These are phyloP conservation scores for Colaptes auratus DNA, from an alignment of 2,113 vertebrate species.

Conservation along the genomic window DNA sequence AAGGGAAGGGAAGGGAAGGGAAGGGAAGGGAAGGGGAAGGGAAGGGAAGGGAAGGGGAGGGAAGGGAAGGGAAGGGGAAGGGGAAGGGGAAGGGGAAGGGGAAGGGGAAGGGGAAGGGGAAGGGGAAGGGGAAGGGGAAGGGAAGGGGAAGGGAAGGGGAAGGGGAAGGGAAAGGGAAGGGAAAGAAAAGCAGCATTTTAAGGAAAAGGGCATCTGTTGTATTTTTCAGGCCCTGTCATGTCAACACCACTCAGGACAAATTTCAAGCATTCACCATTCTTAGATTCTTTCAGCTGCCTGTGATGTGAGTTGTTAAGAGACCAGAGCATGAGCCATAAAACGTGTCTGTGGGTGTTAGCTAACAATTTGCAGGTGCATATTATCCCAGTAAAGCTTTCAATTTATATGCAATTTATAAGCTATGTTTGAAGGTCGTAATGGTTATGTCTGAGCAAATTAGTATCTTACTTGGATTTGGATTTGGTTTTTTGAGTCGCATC, in stretches of 20 bases:
- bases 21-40: too few relatives aligned
- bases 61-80: too few relatives aligned
- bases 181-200: background rate
- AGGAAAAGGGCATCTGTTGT: background rate
- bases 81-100: too few relatives aligned
- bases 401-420: conserved; percentile 60
- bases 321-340: conserved; percentile 64
- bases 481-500: background rate
- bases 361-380: conserved; percentile 77
- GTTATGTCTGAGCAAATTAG: conserved; percentile 34
- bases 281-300: conserved; percentile 68
- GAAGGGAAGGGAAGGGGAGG: too few relatives aligned
- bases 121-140: too few relatives aligned
- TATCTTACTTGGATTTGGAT: conserved; percentile 23
- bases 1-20: too few relatives aligned
- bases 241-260: conserved; percentile 72
- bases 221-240: conserved; percentile 59
- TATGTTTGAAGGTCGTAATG: conserved; percentile 29
- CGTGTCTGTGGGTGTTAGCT: conserved; percentile 70
- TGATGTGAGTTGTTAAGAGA: conserved; percentile 51
- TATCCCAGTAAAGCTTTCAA: conserved; percentile 61
- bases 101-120: too few relatives aligned
- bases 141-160: too few relatives aligned
- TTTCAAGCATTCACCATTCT: conserved; percentile 67
- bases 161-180: background rate